Evolutionary conservation across 2,113 vertebrate species (phyloP), one percentile per base, ranked within the genome.

Genomic region (Vidua chalybeata): DNA sequence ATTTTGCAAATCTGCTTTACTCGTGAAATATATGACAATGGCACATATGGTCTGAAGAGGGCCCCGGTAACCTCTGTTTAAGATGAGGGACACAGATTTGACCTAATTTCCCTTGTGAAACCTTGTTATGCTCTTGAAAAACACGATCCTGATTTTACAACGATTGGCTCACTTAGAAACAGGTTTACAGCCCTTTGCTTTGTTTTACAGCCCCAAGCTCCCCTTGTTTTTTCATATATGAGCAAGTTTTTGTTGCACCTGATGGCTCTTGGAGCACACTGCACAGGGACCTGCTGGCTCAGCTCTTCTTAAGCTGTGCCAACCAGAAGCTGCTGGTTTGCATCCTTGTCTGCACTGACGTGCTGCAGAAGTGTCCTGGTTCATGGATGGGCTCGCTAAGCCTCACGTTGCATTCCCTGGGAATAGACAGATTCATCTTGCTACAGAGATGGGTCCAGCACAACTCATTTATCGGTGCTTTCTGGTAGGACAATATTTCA

Each of bases 341-440:
- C 0, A 0, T 71, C 26, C 35, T 43, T 35, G 30, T 46, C 62
- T 83, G 48, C 48, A 61, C 81, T 13, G 4, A 74, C 58, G 37
- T n/a, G 56, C 73, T 81, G 51, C 54, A 56, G 66, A 58, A 48
- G 15, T 27, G 71, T 35, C 27, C 33, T 33, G 26, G 9, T 26
- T 74, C 69, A 51, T 2, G 6, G 52, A 23, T 33, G 3, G 1
- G n/a, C 46, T 87, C 0, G 0, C 59, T 72, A 35, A 88, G 17
- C 30, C 59, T 86, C 68, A 31, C 0, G 0, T 15, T 45, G 17
- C 19, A 11, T 69, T 75, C 64, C 23, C 37, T 69, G 66, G 51
- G 61, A 75, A 75, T 3, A 93, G 45, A 24, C 43, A 91, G 61
- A 51, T 78, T 46, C 33, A 37, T 84, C 52, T 75, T 63, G 20